Evolutionary conservation across 2,888 invertebrate species (phyloP), one percentile per base, ranked within the genome.

Genomic region (Notodonta dromedarius): DNA sequence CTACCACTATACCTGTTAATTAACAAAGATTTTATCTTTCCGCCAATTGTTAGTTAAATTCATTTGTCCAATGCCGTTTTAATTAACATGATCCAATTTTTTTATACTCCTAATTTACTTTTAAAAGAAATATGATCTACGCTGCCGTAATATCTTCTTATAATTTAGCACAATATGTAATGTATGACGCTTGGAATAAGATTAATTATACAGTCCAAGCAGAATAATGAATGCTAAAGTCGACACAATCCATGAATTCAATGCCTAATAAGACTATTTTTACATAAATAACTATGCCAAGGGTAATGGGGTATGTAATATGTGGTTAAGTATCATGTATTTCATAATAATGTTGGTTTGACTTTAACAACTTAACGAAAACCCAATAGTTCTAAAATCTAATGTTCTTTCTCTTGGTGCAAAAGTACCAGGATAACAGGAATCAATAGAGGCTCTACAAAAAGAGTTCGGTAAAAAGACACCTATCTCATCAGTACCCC

Each of bases 11-110:
- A n/a, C 46, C n/a, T 11, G 12, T 9, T 42, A 42, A 46, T 46
- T 13, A 4, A 46, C n/a, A n/a, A n/a, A n/a, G 46, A 46, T 46
- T n/a, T 46, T n/a, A n/a, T 46, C n/a, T 46, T 46, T 46, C 46
- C 46, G 46, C 46, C n/a, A 46, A 46, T 46, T 46, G 46, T 46
- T 46, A 46, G 46, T 42, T 42, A 42, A 11, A 46, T 46, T 46
- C n/a, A 46, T 42, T 42, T 42, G 12, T 4, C 9, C 42, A 42
- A 42, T 42, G 42, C 42, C 42, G 11, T 42, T 42, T 9, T 35
- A 35, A 35, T 42, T 42, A 12, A 42, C 42, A 42, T 11, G 42
- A 35, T 35, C 5, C 35, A 6, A 7, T 2, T 42, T 9, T 42
- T 11, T 42, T 42, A 42, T 0, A 11, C 12, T 11, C 2, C 35